These are phyloP conservation scores for Chrysocyon brachyurus DNA, from an alignment of 2,797 vertebrate species.

Conservation along the genomic window DNA sequence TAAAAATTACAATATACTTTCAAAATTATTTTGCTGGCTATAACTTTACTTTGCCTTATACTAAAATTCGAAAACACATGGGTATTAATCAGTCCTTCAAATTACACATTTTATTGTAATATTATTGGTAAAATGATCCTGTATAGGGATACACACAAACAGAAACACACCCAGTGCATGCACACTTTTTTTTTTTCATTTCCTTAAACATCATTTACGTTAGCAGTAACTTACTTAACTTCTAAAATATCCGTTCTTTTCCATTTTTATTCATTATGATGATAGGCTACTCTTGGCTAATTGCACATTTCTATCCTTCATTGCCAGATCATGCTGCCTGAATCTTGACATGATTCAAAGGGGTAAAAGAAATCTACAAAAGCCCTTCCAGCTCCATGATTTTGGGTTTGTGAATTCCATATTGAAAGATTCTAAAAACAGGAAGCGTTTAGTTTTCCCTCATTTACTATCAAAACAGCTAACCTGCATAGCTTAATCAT, in stretches of 20 bases:
- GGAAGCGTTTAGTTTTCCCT: neutral
- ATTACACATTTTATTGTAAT: constrained; percentile 21
- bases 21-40: constrained; percentile 28
- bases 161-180: neutral
- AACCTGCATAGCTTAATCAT: neutral
- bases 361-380: neutral
- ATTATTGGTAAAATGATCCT: neutral
- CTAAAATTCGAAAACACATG: neutral
- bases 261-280: neutral
- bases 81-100: neutral
- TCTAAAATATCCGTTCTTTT: neutral
- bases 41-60: constrained; percentile 35
- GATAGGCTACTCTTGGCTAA: neutral
- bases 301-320: neutral
- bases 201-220: neutral
- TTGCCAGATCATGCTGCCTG: neutral
- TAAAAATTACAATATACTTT: neutral
- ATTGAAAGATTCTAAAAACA: neutral
- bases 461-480: neutral
- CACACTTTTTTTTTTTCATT: neutral
- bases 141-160: neutral
- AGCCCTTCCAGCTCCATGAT: neutral
- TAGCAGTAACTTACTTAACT: neutral
- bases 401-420: neutral
- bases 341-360: neutral